Percentiles rank a stretch among this genome's conserved stretches.
These are phyloP conservation scores for Troides aeacus DNA, from an alignment of 2,888 invertebrate species.

Conservation along the genomic window DNA sequence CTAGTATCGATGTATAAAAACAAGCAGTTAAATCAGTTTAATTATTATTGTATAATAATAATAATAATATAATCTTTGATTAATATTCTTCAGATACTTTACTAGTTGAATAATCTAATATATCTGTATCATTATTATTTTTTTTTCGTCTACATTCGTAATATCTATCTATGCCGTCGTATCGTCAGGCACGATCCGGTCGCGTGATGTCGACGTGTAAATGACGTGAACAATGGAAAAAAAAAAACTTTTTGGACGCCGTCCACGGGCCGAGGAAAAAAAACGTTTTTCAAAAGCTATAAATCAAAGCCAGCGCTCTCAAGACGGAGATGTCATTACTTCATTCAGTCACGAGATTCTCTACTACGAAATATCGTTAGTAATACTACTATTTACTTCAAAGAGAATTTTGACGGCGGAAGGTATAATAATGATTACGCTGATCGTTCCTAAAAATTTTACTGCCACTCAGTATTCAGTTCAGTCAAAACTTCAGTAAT, in stretches of 20 bases:
- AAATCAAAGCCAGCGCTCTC: slow-evolving; percentile 40
- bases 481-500: not conserved
- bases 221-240: slow-evolving; percentile 35
- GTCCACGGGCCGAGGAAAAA: slow-evolving; percentile 40
- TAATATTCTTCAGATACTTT: too few species aligned
- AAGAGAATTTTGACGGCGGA: not conserved
- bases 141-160: too few species aligned
- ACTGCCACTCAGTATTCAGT: too few species aligned
- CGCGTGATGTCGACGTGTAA: slow-evolving; percentile 44
- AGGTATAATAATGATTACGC: not conserved
- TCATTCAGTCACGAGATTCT: slow-evolving; percentile 39
- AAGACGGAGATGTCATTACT: slow-evolving; percentile 43
- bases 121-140: not conserved
- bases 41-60: too few species aligned
- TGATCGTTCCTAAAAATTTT: not conserved
- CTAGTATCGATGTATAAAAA: too few species aligned
- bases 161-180: not conserved
- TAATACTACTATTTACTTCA: slow-evolving; percentile 1
- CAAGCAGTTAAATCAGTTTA: too few species aligned
- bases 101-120: not conserved
- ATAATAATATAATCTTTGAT: too few species aligned
- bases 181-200: slow-evolving; percentile 21
- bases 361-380: not conserved
- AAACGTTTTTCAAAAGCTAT: slow-evolving; percentile 43
- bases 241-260: slow-evolving; percentile 45